These are phyloP conservation scores for Protaetia brevitarsis DNA, from an alignment of 1,140 invertebrate genomes.

Conservation along the genomic window DNA sequence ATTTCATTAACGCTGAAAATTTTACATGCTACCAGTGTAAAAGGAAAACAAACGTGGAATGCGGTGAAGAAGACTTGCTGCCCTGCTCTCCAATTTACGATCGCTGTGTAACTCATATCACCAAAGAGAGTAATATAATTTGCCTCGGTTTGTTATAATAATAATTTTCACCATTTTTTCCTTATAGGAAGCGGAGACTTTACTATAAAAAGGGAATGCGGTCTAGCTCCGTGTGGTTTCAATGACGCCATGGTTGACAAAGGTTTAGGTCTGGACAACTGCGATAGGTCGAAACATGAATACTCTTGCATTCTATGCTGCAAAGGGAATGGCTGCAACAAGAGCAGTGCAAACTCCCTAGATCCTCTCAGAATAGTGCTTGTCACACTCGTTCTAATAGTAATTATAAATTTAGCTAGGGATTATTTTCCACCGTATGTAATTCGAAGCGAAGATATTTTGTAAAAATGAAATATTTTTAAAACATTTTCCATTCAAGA, in stretches of 20 bases:
- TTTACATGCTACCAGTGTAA: constrained; percentile 55
- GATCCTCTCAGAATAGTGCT: background rate
- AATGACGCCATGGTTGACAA: constrained; percentile 48
- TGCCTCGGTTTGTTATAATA: background rate
- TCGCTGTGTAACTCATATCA: constrained; percentile 52
- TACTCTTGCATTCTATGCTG: constrained; percentile 50
- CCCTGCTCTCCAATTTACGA: constrained; percentile 51
- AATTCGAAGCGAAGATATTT: background rate
- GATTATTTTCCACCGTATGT: constrained; percentile 25
- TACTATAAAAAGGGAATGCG: constrained; percentile 52
- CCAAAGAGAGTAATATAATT: constrained; percentile 50
- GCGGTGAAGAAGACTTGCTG: constrained; percentile 46
- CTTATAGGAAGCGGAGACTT: constrained; percentile 49
- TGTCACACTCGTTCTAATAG: background rate
- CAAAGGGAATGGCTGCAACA: constrained; percentile 48
- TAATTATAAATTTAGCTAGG: constrained; percentile 15
- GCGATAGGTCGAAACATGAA: constrained; percentile 49
- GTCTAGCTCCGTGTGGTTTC: constrained; percentile 53
- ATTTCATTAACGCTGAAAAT: constrained; percentile 30
- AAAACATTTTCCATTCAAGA: no score
- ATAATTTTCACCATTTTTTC: constrained; percentile 22
- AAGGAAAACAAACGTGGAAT: constrained; percentile 46
- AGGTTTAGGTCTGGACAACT: constrained; percentile 49
- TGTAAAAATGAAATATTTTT: background rate
- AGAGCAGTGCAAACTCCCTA: constrained; percentile 28